Percentiles rank a stretch among this genome's conserved stretches.
Evolutionary conservation across 2,888 invertebrate species (phyloP).

Genomic region (Teleogryllus oceanicus): DNA sequence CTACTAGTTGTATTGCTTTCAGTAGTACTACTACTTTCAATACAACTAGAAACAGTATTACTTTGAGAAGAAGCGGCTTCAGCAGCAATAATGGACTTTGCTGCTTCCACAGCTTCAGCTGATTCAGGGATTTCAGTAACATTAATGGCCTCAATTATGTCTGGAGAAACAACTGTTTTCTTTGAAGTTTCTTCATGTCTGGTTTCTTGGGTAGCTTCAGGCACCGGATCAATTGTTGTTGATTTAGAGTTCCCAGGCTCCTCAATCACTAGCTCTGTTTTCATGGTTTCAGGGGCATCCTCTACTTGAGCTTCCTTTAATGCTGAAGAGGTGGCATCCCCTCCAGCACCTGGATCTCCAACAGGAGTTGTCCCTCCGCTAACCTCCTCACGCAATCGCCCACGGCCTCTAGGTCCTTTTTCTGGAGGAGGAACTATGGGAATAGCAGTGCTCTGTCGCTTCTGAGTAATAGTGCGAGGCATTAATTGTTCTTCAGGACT

Average conservation of each 20-base stretch:
- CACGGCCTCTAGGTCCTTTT: conserved; percentile 29
- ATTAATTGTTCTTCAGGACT: conserved; percentile 42
- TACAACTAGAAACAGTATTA: background rate
- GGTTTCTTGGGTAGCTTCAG: background rate
- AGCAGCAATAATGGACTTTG: background rate
- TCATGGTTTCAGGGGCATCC: background rate
- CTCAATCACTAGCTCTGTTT: background rate
- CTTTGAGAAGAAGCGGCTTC: background rate
- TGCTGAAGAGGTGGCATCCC: background rate
- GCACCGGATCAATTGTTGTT: background rate
- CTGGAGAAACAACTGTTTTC: background rate
- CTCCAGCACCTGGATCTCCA: conserved; percentile 4
- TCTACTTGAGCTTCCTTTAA: background rate
- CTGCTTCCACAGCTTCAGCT: background rate
- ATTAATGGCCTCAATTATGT: background rate
- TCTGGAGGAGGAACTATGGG: conserved; percentile 44
- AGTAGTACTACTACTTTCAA: background rate
- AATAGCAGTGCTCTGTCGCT: conserved; percentile 43
- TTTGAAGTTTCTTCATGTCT: background rate
- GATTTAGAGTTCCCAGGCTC: background rate
- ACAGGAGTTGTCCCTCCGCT: background rate
- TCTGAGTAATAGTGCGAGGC: conserved; percentile 39
- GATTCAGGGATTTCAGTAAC: background rate
- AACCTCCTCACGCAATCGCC: background rate
- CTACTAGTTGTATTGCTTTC: background rate